Conservation (phyloP, 2,888 invertebrate species). For the Kryphioiulus occultus region DNA sequence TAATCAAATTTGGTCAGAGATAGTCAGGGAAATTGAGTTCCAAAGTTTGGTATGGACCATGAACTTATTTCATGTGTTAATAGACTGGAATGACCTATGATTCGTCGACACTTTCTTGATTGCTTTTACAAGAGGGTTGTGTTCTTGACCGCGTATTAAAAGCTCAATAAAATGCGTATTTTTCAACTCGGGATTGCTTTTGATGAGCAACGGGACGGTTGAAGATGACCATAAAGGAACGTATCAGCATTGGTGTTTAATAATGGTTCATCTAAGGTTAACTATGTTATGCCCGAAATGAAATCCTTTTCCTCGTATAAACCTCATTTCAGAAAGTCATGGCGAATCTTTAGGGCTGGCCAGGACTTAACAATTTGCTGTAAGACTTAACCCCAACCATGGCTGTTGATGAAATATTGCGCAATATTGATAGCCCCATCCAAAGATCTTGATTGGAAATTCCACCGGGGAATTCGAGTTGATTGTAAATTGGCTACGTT, state of each 20-base stretch:
- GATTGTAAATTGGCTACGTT: not conserved
- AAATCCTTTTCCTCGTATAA: not conserved
- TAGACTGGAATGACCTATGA: too few species aligned
- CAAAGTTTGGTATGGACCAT: too few species aligned
- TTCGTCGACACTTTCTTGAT: too few species aligned
- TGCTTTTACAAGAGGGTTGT: not conserved
- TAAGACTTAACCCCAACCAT: not conserved
- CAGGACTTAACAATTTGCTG: not conserved
- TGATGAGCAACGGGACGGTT: not conserved
- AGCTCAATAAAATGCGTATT: not conserved
- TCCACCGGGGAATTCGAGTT: not conserved
- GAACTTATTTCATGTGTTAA: too few species aligned
- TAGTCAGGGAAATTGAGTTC: too few species aligned
- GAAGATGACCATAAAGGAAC: not conserved
- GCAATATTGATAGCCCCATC: slow-evolving; percentile 17
- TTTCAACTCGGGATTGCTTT: not conserved
- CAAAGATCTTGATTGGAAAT: not conserved
- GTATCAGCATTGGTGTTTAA: not conserved
- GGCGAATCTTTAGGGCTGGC: not conserved
- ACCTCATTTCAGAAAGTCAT: not conserved
- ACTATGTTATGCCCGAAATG: not conserved
- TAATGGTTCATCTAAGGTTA: not conserved
- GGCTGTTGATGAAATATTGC: not conserved
- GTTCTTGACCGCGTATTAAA: not conserved
- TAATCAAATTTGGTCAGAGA: too few species aligned